phyloP scores from a whole-genome alignment of 2,113 vertebrate genomes.

The Chamaea fasciata region DNA sequence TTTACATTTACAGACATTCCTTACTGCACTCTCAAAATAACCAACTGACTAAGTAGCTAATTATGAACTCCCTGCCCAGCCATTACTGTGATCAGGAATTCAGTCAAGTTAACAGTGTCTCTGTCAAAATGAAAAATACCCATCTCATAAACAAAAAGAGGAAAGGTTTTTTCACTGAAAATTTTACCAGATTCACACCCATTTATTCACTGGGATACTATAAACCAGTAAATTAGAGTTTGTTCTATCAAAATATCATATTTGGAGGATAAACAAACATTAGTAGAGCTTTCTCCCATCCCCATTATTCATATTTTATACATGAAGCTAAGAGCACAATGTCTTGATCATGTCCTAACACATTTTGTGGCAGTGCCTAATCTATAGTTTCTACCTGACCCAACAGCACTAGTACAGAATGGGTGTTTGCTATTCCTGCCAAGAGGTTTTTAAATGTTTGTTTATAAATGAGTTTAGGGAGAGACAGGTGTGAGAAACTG shows the following conservation, averaged over 20 bases:
- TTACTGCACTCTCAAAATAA: background rate
- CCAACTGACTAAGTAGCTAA: background rate
- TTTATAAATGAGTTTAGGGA: background rate
- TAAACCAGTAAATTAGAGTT: background rate
- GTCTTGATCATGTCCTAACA: background rate
- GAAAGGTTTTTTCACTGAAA: background rate
- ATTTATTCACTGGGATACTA: background rate
- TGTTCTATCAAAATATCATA: background rate
- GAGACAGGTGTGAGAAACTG: background rate
- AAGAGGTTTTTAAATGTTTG: background rate
- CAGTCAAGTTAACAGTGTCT: background rate
- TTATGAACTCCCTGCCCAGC: constrained; percentile 4
- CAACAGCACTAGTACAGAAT: background rate
- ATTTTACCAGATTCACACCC: background rate
- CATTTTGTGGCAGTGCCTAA: background rate
- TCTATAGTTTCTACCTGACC: background rate
- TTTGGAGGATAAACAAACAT: background rate
- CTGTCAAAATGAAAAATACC: background rate
- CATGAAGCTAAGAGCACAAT: background rate
- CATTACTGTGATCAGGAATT: background rate
- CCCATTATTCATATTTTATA: background rate
- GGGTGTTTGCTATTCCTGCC: background rate
- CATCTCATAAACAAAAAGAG: background rate
- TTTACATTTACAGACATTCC: background rate
- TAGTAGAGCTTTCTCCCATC: background rate